phyloP scores from a whole-genome alignment of 2,888 invertebrate genomes.

The Nipponacmea schrenckii region DNA sequence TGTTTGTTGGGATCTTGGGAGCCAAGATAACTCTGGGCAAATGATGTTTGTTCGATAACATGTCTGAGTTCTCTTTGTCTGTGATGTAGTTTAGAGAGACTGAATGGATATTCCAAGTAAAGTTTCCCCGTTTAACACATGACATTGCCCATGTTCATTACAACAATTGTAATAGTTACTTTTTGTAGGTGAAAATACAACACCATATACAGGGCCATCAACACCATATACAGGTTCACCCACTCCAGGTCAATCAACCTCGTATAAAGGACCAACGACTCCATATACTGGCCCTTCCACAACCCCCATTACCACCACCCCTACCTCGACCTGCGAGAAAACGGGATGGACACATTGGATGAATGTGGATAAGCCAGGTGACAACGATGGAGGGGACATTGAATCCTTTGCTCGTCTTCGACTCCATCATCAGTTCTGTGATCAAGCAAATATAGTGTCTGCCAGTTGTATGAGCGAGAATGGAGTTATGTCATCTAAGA shows the following conservation, averaged over 20 bases:
- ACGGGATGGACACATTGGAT: constrained; percentile 50
- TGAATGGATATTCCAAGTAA: too few species aligned
- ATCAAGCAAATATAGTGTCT: constrained; percentile 37
- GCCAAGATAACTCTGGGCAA: too few species aligned
- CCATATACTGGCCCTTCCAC: constrained; percentile 11
- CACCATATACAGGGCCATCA: too few species aligned
- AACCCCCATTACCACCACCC: constrained; percentile 11
- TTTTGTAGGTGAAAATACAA: too few species aligned
- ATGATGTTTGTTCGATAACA: too few species aligned
- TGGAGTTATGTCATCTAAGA: constrained; percentile 24
- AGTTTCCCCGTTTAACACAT: too few species aligned
- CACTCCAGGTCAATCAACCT: constrained; percentile 16
- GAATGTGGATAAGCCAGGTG: constrained; percentile 39
- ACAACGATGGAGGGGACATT: constrained; percentile 40
- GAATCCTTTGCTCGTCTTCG: constrained; percentile 42
- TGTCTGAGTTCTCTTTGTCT: too few species aligned
- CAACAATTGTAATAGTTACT: too few species aligned
- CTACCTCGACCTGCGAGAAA: constrained; percentile 28
- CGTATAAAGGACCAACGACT: constrained; percentile 2
- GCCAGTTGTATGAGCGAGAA: constrained; percentile 30
- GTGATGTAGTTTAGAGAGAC: too few species aligned
- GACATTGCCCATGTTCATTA: too few species aligned
- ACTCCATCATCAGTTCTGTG: constrained; percentile 45
- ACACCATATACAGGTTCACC: constrained; percentile 13
- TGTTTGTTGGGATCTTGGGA: too few species aligned